phyloP scores from a whole-genome alignment of 1,140 invertebrate species.

The Thalassaphorura encarpata region DNA sequence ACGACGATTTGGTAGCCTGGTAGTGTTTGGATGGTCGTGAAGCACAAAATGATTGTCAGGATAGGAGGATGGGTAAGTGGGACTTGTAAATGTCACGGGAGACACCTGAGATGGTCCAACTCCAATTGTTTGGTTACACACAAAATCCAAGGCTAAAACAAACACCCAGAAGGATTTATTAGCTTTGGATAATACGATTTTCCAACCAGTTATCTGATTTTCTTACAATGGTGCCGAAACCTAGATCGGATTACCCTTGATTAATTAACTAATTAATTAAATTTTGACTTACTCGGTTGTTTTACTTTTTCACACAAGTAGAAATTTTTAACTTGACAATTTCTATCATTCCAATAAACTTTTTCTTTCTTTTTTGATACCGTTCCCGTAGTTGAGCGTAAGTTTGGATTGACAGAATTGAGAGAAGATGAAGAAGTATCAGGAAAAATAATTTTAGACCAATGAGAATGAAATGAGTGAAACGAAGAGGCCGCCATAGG shows the following conservation, averaged over 20 bases:
- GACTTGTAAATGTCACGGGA: slow-evolving; percentile 48
- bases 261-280: no score
- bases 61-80: slow-evolving; percentile 56
- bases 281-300: slow-evolving; percentile 44
- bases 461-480: not conserved
- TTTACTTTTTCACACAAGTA: slow-evolving; percentile 56
- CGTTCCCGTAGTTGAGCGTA: not conserved
- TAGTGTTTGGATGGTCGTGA: slow-evolving; percentile 45
- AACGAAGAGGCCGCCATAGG: slow-evolving; percentile 38
- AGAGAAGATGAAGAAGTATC: not conserved
- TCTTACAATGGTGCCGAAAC: no score
- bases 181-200: not conserved
- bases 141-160: slow-evolving; percentile 13
- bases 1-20: slow-evolving; percentile 49
- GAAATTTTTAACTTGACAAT: slow-evolving; percentile 56
- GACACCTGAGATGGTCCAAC: slow-evolving; percentile 8
- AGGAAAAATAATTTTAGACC: slow-evolving; percentile 10
- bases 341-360: slow-evolving; percentile 67
- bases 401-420: not conserved
- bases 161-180: not conserved
- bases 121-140: slow-evolving; percentile 54
- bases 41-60: slow-evolving; percentile 56
- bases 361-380: slow-evolving; percentile 33
- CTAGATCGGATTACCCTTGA: no score
- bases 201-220: not conserved